Conservation (phyloP, 2,888 invertebrate genomes). For the Nomada ruficornis region DNA sequence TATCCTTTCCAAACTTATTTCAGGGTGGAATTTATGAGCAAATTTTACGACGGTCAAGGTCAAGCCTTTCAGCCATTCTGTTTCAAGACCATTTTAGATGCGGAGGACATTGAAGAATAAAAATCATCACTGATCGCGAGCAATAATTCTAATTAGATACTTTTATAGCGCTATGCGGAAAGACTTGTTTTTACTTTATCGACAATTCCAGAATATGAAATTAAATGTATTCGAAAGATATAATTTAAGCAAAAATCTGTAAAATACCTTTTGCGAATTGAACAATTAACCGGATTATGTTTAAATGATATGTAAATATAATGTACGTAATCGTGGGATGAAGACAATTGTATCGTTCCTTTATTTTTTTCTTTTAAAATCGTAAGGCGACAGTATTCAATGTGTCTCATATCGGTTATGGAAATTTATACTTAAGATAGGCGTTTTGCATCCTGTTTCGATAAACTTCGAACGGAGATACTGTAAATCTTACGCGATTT, state of each 20-base stretch:
- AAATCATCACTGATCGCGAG: slow-evolving; percentile 47
- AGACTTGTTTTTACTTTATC: slow-evolving; percentile 45
- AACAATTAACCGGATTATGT: neutral
- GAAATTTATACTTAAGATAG: slow-evolving; percentile 8
- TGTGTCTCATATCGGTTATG: neutral
- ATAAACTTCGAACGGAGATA: neutral
- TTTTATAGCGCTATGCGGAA: slow-evolving; percentile 20
- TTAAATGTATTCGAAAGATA: slow-evolving; percentile 3
- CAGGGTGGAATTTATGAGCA: slow-evolving; percentile 92
- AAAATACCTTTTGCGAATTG: slow-evolving; percentile 15
- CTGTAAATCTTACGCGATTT: neutral
- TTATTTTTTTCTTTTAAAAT: neutral
- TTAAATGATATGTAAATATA: slow-evolving; percentile 11
- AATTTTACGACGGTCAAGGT: slow-evolving; percentile 89
- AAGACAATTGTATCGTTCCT: slow-evolving; percentile 8
- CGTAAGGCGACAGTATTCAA: slow-evolving; percentile 24
- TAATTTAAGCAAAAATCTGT: slow-evolving; percentile 18
- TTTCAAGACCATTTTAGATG: slow-evolving; percentile 86
- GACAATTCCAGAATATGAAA: slow-evolving; percentile 15
- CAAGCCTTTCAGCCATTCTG: slow-evolving; percentile 89
- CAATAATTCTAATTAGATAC: slow-evolving; percentile 56
- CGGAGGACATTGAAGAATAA: slow-evolving; percentile 80
- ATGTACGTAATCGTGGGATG: slow-evolving; percentile 3
- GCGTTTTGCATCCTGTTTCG: neutral
- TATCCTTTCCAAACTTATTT: slow-evolving; percentile 61